These are phyloP conservation scores for Numida meleagris DNA, from an alignment of 2,113 vertebrate species.

Conservation along the genomic window DNA sequence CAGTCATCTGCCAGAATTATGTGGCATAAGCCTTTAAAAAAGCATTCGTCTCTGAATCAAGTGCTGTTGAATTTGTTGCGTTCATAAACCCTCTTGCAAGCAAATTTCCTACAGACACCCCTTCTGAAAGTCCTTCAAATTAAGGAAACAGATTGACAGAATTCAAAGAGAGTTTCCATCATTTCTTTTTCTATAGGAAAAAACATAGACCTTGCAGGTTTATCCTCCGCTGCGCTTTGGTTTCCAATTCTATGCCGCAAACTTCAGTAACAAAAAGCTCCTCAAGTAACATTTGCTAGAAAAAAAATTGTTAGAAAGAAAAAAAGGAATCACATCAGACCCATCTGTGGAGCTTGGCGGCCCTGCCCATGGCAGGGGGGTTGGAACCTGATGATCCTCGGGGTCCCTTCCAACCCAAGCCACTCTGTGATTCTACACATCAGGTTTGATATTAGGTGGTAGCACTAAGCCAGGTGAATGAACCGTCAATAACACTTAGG, in stretches of 20 bases:
- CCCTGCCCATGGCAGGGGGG: no score
- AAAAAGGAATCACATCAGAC: not conserved
- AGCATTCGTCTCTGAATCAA: not conserved
- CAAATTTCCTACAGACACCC: not conserved
- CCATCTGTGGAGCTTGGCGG: no score
- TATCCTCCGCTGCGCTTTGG: not conserved
- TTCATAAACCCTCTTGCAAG: not conserved
- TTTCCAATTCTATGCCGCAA: not conserved
- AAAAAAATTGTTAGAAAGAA: not conserved
- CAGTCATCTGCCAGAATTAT: not conserved
- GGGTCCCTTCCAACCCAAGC: no score
- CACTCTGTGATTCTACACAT: no score
- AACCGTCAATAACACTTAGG: no score
- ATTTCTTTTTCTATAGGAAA: not conserved
- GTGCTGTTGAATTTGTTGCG: not conserved
- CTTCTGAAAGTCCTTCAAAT: not conserved
- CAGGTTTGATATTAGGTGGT: accelerated
- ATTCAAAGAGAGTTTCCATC: not conserved
- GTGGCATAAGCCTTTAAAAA: not conserved
- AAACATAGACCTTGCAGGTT: not conserved
- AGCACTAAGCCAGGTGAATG: not conserved
- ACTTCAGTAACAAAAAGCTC: not conserved
- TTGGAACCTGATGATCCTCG: no score
- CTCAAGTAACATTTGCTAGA: not conserved
- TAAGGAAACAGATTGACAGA: not conserved